Base-by-base conservation (phyloP, 2,797 vertebrate species). In the Alfaro cultratus region DNA sequence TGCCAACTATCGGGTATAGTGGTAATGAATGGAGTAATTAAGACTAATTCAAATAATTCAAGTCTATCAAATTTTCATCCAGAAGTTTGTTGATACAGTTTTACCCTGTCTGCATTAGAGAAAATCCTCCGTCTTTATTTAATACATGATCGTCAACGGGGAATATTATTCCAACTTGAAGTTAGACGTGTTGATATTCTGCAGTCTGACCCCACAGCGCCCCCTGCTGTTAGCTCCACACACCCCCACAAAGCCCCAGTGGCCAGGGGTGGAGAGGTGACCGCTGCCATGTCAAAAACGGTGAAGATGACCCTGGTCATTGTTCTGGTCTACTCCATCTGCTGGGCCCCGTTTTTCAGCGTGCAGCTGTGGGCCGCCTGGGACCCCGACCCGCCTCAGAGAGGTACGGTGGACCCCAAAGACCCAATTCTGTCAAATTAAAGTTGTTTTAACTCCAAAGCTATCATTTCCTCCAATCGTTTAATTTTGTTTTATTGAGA, bases 271-370 rank as follows among this genome's bases (percentile, higher is more conserved):
- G 80, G 83, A 71, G 83, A 91, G 26, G 94, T 96, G 12, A 3
- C 83, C 49, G 21, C 86, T 36, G 97, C 97, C 55, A 93, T 97
- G 96, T 94, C 96, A 81, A 98, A 98, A 93, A 98, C 97, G 0
- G 96, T 97, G 86, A 95, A 95, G 83, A 98, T 98, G 97, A 98
- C 97, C 0, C 87, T 98, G 83, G 97, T 98, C 85, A 98, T 98
- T 0, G 97, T 98, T 81, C 82, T 98, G 55, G 96, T 97, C 77
- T 98, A 98, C 13, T 96, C 96, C 4, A 70, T 97, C 53, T 98
- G 97, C 93, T 98, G 97, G 97, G 96, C 97, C 0, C 97, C 97
- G 1, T 98, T 95, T 94, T 98, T 98, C 92, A 97, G 97, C 0
- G 97, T 98, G 72, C 97, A 98, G 87, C 94, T 98, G 73, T 98